A percentile compares a stretch with the other conserved stretches of the same genome.
phyloP scores from a whole-genome alignment of 2,888 invertebrate species.

The Daptonema setosum region DNA sequence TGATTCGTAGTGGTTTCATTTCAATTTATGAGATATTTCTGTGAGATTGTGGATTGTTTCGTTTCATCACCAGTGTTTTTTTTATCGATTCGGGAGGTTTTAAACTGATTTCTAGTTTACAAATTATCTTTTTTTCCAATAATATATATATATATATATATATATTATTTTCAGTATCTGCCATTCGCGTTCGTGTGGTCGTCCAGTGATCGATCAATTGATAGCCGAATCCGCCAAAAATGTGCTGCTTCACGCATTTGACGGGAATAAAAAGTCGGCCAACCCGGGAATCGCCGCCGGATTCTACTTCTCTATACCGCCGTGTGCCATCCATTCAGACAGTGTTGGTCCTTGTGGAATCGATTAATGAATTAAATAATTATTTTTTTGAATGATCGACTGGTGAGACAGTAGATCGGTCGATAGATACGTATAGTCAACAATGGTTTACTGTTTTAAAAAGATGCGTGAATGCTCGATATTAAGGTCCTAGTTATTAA shows the following conservation, averaged over 20 bases:
- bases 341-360: slow-evolving; percentile 25
- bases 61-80: too few species aligned
- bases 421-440: not conserved
- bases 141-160: not conserved
- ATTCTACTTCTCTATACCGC: slow-evolving; percentile 32
- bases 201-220: slow-evolving; percentile 27
- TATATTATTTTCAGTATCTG: slow-evolving; percentile 2
- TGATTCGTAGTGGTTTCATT: too few species aligned
- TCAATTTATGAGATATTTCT: too few species aligned
- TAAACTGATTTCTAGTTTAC: too few species aligned
- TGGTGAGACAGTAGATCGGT: not conserved
- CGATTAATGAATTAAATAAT: too few species aligned
- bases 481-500: too few species aligned
- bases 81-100: too few species aligned
- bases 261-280: slow-evolving; percentile 29
- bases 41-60: too few species aligned
- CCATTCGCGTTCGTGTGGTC: slow-evolving; percentile 32
- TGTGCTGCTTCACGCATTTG: slow-evolving; percentile 32
- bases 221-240: slow-evolving; percentile 23
- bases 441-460: too few species aligned
- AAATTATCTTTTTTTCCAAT: too few species aligned
- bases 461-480: too few species aligned
- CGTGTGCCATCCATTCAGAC: slow-evolving; percentile 26
- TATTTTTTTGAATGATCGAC: too few species aligned
- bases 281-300: slow-evolving; percentile 28